Evolutionary conservation across 2,113 vertebrate species (phyloP), one percentile per base, ranked within the genome.

Genomic region (Ptyas mucosa): DNA sequence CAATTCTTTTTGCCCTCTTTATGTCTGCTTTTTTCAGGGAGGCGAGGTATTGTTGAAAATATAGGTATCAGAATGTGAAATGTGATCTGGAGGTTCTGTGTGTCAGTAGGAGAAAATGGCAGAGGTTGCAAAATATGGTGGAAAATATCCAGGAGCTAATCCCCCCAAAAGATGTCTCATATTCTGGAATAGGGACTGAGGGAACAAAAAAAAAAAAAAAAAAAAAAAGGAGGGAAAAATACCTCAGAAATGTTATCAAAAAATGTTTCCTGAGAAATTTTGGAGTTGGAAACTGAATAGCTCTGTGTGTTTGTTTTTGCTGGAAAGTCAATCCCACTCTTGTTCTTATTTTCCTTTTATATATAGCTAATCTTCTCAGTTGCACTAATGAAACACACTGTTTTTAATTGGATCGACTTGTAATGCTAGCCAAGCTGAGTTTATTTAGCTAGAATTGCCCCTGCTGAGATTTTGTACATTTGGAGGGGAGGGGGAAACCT

Each of bases 331-430:
- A 92, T 29, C 8, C 6, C 24, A 23, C 10, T 89, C 10, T 29
- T 91, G 51, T 21, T 89, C 10, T 43, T 91, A 85, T 90, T 61
- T 90, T 34, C n/a, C 5, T 61, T 75, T 75, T 54, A 52, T 86
- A 58, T n/a, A 14, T 26, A 81, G 52, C 57, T 88, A 52, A 88
- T 85, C 9, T 29, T 90, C 23, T 91, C 87, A 5, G 24, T 88
- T 24, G 12, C 11, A 92, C 0, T 8, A 95, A 89, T 8, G 14
- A 92, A 95, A 91, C 89, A 93, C 8, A 24, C 88, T 89, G 64
- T 89, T 8, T 92, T 87, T 58, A 89, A 89, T 23, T 21, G 6
- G 95, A 93, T 90, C 46, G 54, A 90, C 46, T 87, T 93, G 49
- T 21, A 10, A 49, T 91, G 20, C 34, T 14, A 93, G 85, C 18